phyloP scores from a whole-genome alignment of 2,888 invertebrate species.

The Lepidochitona cinerea region DNA sequence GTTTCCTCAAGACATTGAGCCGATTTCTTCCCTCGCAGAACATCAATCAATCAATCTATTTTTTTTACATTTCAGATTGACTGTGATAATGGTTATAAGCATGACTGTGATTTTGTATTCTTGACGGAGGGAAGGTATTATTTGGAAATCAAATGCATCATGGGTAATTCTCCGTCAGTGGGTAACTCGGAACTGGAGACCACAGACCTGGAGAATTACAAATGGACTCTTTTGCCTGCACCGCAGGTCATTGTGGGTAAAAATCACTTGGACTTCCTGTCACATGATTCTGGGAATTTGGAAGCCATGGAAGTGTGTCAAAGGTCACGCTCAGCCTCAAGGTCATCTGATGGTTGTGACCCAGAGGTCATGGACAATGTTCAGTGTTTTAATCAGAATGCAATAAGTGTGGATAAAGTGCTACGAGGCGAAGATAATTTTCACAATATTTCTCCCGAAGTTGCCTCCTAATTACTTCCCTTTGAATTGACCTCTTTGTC shows the following conservation, averaged over 20 bases:
- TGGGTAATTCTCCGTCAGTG: not conserved
- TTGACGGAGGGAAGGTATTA: not conserved
- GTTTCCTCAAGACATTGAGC: no score
- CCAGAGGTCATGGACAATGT: not conserved
- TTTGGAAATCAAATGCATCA: constrained; percentile 3
- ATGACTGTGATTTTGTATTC: not conserved
- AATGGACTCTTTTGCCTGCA: not conserved
- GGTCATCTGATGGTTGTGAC: not conserved
- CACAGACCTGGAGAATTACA: not conserved
- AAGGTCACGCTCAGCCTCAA: not conserved
- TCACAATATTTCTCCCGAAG: no score
- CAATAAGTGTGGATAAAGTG: no score
- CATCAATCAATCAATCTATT: no score
- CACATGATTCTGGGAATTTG: no score
- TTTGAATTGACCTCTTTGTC: no score
- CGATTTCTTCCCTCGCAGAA: no score
- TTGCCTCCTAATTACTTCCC: no score
- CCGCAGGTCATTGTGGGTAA: not conserved
- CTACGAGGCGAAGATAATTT: no score
- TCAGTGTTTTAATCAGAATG: not conserved
- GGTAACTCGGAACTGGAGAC: not conserved
- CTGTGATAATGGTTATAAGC: not conserved
- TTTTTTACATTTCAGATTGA: constrained; percentile 6
- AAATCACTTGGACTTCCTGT: no score
- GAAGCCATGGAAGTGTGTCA: no score